Percentiles rank a stretch among this genome's conserved stretches.
Evolutionary conservation across 37 sponge, comb jelly and placozoan genomes (phyloP).

Genomic region (Hormiphora californensis): DNA sequence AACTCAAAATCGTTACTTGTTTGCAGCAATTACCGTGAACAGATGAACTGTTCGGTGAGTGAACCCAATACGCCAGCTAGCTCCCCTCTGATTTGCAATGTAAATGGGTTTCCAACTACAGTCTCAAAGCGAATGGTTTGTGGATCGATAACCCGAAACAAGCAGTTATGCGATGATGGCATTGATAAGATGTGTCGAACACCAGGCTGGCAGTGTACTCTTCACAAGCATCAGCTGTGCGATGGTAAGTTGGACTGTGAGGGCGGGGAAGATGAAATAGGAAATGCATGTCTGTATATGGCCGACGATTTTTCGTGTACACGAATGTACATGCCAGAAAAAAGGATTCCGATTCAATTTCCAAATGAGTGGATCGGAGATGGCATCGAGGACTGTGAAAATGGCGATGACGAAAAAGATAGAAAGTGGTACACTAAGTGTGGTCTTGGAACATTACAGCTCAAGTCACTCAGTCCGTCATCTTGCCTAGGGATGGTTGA

Average conservation of each 20-base stretch:
- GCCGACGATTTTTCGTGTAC: not conserved
- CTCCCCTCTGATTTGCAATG: not conserved
- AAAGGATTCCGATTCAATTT: not conserved
- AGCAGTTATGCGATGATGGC: not conserved
- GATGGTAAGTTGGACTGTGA: not conserved
- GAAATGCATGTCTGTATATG: not conserved
- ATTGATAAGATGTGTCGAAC: not conserved
- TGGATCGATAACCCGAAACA: too few relatives aligned
- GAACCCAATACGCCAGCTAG: too few relatives aligned
- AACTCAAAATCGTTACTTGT: too few relatives aligned
- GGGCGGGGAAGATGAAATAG: not conserved
- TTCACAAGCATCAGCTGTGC: not conserved
- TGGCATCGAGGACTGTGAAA: not conserved
- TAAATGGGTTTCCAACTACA: not conserved
- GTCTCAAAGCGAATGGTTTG: not conserved
- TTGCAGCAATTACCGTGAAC: not conserved
- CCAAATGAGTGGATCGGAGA: not conserved
- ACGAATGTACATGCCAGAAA: not conserved
- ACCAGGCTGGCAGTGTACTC: not conserved
- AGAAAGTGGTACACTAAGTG: not conserved
- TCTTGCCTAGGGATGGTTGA: not conserved
- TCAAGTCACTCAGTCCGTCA: not conserved
- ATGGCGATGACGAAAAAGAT: not conserved
- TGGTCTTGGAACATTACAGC: not conserved
- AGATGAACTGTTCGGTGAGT: constrained; percentile 3